Conservation (phyloP, 2,113 vertebrate genomes). For the Egretta garzetta region DNA sequence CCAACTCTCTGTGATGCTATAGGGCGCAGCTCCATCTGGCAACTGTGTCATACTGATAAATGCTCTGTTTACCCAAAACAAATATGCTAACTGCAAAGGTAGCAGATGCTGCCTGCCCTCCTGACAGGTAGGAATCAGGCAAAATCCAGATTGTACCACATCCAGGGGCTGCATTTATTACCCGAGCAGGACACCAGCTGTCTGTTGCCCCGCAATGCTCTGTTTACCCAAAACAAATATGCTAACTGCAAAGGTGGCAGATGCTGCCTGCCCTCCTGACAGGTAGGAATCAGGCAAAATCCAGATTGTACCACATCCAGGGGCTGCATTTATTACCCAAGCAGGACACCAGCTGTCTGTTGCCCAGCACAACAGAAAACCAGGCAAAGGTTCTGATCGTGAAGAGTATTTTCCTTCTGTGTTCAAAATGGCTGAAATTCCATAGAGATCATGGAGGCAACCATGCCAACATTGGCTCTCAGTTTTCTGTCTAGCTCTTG, state of each 20-base stretch:
- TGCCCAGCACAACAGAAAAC: neutral
- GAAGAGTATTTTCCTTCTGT: neutral
- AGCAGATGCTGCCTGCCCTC: neutral
- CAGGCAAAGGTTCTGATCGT: neutral
- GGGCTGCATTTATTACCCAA: neutral
- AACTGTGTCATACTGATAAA: neutral
- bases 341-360: neutral
- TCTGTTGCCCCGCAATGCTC: no score
- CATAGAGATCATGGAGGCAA: rapidly evolving
- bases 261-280: neutral
- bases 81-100: neutral
- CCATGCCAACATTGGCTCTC: neutral
- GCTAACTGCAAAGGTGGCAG: neutral
- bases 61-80: neutral
- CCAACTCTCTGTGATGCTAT: neutral
- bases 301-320: neutral
- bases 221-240: neutral
- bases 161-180: neutral
- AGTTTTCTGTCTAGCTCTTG: neutral
- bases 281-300: neutral
- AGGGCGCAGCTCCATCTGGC: neutral
- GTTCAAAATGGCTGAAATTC: neutral
- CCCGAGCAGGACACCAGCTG: neutral
- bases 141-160: neutral
- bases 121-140: neutral